Evolutionary conservation across 2,113 vertebrate genomes (phyloP).

Genomic region (Amblyornis subalaris): DNA sequence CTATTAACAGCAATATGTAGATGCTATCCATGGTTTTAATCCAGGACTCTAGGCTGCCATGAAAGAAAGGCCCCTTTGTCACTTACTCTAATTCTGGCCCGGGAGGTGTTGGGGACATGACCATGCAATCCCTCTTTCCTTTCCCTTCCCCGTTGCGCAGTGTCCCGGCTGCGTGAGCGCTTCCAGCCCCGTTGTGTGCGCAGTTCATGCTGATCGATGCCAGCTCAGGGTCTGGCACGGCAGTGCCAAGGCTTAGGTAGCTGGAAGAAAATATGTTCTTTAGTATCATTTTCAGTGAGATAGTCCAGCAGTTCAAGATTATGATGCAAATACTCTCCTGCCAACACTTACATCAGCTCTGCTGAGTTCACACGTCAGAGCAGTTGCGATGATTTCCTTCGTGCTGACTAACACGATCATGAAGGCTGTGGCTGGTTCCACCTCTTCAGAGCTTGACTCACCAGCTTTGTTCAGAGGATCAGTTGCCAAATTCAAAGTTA

Average conservation of each 20-base stretch:
- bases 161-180: background rate
- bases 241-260: background rate
- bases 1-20: background rate
- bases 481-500: background rate
- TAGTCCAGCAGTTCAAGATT: background rate
- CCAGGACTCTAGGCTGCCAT: background rate
- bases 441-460: conserved; percentile 19
- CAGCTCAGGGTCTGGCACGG: background rate
- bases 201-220: background rate
- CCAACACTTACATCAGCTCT: background rate
- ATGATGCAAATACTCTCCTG: background rate
- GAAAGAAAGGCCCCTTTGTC: background rate
- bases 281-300: background rate
- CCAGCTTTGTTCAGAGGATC: background rate
- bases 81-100: background rate
- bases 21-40: background rate
- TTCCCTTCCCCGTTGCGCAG: background rate
- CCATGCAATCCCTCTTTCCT: background rate
- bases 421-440: background rate
- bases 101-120: fast-evolving
- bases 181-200: background rate
- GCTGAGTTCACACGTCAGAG: background rate
- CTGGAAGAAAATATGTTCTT: background rate
- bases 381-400: background rate
- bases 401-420: background rate